phyloP scores from a whole-genome alignment of 2,888 invertebrate species.

The Rotaria socialis region DNA sequence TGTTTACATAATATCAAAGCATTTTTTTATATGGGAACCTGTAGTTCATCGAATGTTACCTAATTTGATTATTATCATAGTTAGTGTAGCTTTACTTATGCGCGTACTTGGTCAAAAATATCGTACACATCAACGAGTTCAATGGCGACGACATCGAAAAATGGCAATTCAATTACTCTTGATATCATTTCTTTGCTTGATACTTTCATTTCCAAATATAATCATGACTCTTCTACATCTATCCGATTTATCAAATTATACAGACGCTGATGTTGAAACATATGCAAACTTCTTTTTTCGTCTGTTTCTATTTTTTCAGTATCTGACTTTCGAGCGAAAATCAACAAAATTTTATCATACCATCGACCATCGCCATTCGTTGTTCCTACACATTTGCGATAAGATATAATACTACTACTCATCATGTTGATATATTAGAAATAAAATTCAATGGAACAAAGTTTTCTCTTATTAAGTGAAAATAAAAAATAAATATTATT shows the following conservation, averaged over 20 bases:
- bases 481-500: too few species aligned
- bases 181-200: neutral
- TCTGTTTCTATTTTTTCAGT: neutral
- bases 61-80: neutral
- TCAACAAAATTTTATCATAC: neutral
- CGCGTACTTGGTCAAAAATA: neutral
- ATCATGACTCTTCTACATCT: neutral
- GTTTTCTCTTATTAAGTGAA: too few species aligned
- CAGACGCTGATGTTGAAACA: neutral
- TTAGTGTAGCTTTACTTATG: neutral
- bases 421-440: too few species aligned
- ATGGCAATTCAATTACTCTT: neutral
- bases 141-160: neutral
- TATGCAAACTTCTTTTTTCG: neutral
- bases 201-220: neutral
- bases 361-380: rapidly evolving
- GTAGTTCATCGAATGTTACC: neutral
- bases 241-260: neutral
- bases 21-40: neutral
- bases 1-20: neutral
- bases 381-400: neutral
- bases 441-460: too few species aligned
- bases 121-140: neutral
- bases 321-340: neutral
- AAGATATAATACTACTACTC: neutral